Conservation (phyloP, 2,888 invertebrate species). For the Trachelus stipa region DNA sequence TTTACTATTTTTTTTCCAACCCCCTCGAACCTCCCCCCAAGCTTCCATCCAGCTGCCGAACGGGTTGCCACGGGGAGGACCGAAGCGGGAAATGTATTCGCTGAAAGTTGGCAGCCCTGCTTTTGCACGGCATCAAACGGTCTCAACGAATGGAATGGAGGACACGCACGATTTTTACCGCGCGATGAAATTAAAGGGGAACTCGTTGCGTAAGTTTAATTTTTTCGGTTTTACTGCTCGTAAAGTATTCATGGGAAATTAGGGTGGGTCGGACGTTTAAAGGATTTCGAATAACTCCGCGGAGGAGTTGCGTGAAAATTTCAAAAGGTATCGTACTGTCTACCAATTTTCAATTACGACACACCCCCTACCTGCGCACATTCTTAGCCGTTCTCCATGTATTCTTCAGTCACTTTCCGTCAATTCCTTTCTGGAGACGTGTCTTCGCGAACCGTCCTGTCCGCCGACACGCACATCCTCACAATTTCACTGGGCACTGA, state of each 20-base stretch:
- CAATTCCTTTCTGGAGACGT: too few species aligned
- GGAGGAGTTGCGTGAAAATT: not conserved
- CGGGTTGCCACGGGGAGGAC: not conserved
- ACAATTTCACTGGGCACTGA: not conserved
- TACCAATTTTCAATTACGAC: not conserved
- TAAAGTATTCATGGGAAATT: not conserved
- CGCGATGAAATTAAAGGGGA: not conserved
- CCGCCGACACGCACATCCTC: not conserved
- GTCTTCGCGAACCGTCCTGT: not conserved
- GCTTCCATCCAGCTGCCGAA: not conserved
- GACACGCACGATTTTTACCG: not conserved
- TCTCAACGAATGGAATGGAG: not conserved
- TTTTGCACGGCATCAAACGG: not conserved
- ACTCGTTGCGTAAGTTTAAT: not conserved
- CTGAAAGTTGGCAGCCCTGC: not conserved
- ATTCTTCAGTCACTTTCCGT: not conserved
- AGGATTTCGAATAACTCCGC: not conserved
- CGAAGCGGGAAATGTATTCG: not conserved
- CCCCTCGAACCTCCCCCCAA: constrained; percentile 16
- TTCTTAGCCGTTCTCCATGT: not conserved
- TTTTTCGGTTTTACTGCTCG: not conserved
- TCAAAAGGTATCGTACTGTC: not conserved
- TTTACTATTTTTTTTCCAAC: constrained; percentile 21
- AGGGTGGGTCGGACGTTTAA: not conserved
- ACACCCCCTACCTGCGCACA: not conserved